Percentiles rank a stretch among this genome's conserved stretches.
phyloP scores from a whole-genome alignment of 2,888 invertebrate species.

The Pachycephus smyrnensis region DNA sequence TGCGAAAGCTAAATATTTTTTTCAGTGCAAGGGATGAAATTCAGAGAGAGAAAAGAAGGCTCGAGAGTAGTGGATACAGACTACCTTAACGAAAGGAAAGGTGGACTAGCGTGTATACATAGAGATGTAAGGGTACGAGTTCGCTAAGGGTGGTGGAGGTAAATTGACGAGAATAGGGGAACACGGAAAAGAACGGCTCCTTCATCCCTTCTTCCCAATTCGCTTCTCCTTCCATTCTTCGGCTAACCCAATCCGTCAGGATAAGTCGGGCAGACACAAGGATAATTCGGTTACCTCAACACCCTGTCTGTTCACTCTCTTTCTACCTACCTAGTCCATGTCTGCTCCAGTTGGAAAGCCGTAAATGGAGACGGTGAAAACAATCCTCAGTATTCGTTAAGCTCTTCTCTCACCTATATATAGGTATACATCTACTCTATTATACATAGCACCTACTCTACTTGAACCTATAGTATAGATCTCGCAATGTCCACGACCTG shows the following conservation, averaged over 20 bases:
- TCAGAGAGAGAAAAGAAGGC: neutral
- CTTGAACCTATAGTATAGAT: neutral
- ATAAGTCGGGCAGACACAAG: slow-evolving; percentile 45
- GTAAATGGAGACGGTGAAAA: slow-evolving; percentile 2
- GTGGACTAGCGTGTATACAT: neutral
- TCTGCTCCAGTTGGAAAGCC: neutral
- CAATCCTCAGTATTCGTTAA: slow-evolving; percentile 4
- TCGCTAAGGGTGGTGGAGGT: slow-evolving; percentile 2
- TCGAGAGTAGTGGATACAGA: neutral
- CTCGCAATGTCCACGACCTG: neutral
- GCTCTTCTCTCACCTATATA: neutral
- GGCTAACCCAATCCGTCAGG: slow-evolving; percentile 49
- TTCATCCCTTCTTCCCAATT: slow-evolving; percentile 4
- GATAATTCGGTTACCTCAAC: slow-evolving; percentile 45
- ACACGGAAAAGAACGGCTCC: slow-evolving; percentile 5
- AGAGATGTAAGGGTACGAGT: neutral
- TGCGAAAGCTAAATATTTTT: neutral
- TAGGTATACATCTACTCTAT: neutral
- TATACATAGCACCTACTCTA: neutral
- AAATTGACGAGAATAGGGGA: slow-evolving; percentile 16
- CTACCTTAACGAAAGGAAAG: neutral
- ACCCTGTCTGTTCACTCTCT: slow-evolving; percentile 14
- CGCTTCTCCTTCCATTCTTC: slow-evolving; percentile 15
- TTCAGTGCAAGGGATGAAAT: neutral
- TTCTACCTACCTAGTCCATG: neutral